phyloP scores from a whole-genome alignment of 1,140 invertebrate species.

The Habropoda laboriosa region DNA sequence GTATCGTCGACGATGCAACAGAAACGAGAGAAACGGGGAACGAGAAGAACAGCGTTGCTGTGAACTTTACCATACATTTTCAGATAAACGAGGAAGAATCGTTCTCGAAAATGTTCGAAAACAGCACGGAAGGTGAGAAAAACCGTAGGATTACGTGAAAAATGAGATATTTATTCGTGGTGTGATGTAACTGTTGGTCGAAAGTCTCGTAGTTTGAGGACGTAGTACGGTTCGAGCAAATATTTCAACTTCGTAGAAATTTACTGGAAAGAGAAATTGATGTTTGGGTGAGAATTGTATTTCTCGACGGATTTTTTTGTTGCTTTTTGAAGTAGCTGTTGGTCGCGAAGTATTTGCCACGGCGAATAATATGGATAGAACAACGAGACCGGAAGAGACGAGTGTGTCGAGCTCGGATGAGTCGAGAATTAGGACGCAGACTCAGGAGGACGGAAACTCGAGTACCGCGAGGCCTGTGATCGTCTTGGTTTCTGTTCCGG shows the following conservation, averaged over 20 bases:
- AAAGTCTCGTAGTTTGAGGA: conserved; percentile 17
- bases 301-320: not conserved
- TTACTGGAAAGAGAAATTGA: not conserved
- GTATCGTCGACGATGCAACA: conserved; percentile 55
- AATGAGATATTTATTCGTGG: conserved; percentile 3
- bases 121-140: conserved; percentile 10
- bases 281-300: not conserved
- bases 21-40: not conserved
- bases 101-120: not conserved
- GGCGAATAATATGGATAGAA: not conserved
- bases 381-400: conserved; percentile 11
- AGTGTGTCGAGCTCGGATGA: not conserved
- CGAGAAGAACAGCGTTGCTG: not conserved
- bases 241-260: not conserved
- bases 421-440: not conserved
- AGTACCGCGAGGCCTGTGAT: conserved; percentile 53
- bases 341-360: not conserved
- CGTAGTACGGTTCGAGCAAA: conserved; percentile 6
- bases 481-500: conserved; percentile 60
- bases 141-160: too few relatives aligned
- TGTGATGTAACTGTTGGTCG: conserved; percentile 13
- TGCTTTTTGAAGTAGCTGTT: not conserved
- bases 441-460: not conserved
- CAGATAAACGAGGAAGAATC: not conserved
- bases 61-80: not conserved